A percentile compares a stretch with the other conserved stretches of the same genome.
phyloP scores from a whole-genome alignment of 2,113 vertebrate genomes.

The Dromaius novaehollandiae region DNA sequence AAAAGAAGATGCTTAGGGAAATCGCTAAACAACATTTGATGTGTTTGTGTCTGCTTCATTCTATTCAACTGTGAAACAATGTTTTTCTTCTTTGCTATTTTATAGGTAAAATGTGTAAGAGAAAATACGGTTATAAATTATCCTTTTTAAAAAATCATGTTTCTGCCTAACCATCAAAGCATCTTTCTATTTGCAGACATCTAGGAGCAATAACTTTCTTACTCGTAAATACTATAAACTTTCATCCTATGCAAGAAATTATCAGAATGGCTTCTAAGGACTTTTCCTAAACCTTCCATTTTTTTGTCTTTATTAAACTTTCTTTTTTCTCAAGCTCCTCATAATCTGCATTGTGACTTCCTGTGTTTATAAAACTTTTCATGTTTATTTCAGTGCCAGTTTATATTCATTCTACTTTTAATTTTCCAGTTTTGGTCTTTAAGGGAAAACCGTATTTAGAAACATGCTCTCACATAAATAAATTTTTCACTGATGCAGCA shows the following conservation, averaged over 20 bases:
- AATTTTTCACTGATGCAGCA: background rate
- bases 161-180: constrained; percentile 63
- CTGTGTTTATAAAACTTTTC: constrained; percentile 59
- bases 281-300: constrained; percentile 53
- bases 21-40: constrained; percentile 30
- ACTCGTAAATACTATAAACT: constrained; percentile 47
- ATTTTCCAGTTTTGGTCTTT: constrained; percentile 47
- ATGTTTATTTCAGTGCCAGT: constrained; percentile 59
- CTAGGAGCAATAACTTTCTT: constrained; percentile 56
- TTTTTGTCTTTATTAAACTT: constrained; percentile 69
- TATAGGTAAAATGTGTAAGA: constrained; percentile 33
- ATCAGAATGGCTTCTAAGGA: constrained; percentile 63
- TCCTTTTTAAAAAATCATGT: constrained; percentile 45
- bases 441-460: background rate
- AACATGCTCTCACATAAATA: constrained; percentile 9
- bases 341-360: constrained; percentile 68
- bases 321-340: constrained; percentile 64
- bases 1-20: constrained; percentile 8
- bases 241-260: constrained; percentile 49
- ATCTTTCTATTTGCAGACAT: constrained; percentile 66
- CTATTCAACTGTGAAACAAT: constrained; percentile 46
- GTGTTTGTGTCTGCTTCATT: constrained; percentile 45
- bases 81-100: constrained; percentile 61
- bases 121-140: constrained; percentile 45
- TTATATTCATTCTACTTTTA: constrained; percentile 56